These are phyloP conservation scores for Magallana gigas DNA, from an alignment of 1,140 invertebrate species.

Conservation along the genomic window DNA sequence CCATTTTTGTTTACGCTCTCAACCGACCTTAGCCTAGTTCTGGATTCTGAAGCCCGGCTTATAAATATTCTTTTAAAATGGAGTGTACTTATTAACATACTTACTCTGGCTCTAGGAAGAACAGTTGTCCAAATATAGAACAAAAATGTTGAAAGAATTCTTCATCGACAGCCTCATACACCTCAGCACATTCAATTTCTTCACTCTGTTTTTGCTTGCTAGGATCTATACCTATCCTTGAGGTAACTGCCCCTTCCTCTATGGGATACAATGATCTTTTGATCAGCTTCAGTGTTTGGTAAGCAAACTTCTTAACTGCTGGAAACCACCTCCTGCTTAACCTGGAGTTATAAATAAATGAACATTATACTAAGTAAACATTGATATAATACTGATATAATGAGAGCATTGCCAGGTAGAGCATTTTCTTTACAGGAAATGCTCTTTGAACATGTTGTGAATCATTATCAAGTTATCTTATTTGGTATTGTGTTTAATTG, in stretches of 20 bases:
- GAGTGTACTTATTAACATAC: background rate
- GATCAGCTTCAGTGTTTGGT: background rate
- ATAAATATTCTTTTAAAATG: too few relatives aligned
- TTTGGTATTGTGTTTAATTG: too few relatives aligned
- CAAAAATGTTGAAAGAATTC: background rate
- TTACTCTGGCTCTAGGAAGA: conserved; percentile 14
- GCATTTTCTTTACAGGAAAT: too few relatives aligned
- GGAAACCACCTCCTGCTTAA: conserved; percentile 8
- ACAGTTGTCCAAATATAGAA: conserved; percentile 18
- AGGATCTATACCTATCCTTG: background rate
- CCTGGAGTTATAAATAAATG: background rate
- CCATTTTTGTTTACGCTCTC: too few relatives aligned
- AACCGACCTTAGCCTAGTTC: too few relatives aligned
- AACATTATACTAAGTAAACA: too few relatives aligned
- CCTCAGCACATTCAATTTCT: background rate
- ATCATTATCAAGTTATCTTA: too few relatives aligned
- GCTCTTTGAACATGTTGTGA: too few relatives aligned
- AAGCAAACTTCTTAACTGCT: background rate
- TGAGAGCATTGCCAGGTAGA: too few relatives aligned
- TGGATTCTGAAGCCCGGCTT: too few relatives aligned
- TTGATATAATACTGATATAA: too few relatives aligned
- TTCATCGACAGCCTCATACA: background rate
- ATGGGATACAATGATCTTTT: background rate
- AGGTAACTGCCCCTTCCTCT: background rate
- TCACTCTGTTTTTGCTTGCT: too few relatives aligned